phyloP scores from a whole-genome alignment of 1,140 invertebrate species.

The Philotrypesis tridentata region DNA sequence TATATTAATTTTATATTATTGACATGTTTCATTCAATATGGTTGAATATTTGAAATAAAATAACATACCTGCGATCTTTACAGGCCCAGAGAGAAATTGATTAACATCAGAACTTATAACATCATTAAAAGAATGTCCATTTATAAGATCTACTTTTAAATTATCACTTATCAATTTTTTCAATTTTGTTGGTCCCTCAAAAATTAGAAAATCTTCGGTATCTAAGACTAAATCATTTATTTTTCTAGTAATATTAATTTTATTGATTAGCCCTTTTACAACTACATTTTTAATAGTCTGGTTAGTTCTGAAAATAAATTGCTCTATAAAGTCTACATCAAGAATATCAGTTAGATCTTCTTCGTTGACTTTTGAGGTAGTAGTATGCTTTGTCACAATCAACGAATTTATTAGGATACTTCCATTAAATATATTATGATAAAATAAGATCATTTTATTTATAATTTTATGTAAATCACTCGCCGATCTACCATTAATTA shows the following conservation, averaged over 20 bases:
- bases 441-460: neutral
- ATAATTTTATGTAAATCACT: constrained; percentile 47
- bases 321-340: constrained; percentile 39
- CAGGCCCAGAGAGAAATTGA: constrained; percentile 57
- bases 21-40: too few species aligned
- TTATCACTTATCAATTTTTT: constrained; percentile 41
- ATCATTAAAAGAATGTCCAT: constrained; percentile 52
- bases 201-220: constrained; percentile 50
- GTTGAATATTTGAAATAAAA: too few species aligned
- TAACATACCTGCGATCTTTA: constrained; percentile 57
- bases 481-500: constrained; percentile 54
- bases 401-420: constrained; percentile 44
- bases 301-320: constrained; percentile 53
- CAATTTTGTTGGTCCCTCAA: constrained; percentile 54
- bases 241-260: constrained; percentile 55
- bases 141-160: constrained; percentile 53
- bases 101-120: constrained; percentile 54
- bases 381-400: constrained; percentile 53
- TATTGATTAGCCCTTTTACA: constrained; percentile 57
- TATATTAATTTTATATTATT: too few species aligned
- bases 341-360: constrained; percentile 50
- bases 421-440: constrained; percentile 7
- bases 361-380: constrained; percentile 52
- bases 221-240: constrained; percentile 57
- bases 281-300: constrained; percentile 55